Percentiles rank a stretch among this genome's conserved stretches.
These are phyloP conservation scores for Pseudococcus viburni DNA, from an alignment of 2,888 invertebrate genomes.

Conservation along the genomic window DNA sequence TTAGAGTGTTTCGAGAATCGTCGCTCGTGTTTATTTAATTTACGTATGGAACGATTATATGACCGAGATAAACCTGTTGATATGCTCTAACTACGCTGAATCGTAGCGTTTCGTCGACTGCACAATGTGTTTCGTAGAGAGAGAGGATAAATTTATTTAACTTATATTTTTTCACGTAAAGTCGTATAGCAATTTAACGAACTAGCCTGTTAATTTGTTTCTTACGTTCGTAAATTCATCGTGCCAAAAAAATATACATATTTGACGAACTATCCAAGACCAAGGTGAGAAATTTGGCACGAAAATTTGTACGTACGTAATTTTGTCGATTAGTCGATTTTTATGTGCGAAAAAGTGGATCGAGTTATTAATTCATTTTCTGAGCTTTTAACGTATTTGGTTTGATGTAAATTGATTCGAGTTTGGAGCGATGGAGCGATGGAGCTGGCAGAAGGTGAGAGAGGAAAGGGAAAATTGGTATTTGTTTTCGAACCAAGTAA, in stretches of 20 bases:
- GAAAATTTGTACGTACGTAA: not conserved
- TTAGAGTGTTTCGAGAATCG: not conserved
- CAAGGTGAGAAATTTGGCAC: not conserved
- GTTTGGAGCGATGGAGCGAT: too few relatives aligned
- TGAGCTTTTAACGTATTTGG: too few relatives aligned
- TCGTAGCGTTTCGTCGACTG: not conserved
- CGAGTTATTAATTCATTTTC: too few relatives aligned
- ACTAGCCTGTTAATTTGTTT: not conserved
- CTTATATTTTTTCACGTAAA: not conserved
- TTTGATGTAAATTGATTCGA: too few relatives aligned
- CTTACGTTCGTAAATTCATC: not conserved
- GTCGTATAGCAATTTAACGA: not conserved
- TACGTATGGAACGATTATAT: not conserved
- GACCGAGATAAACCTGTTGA: not conserved
- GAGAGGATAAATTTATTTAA: not conserved
- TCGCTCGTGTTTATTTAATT: not conserved
- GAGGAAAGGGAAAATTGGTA: too few relatives aligned
- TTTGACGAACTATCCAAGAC: not conserved
- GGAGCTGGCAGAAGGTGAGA: too few relatives aligned
- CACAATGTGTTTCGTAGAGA: not conserved
- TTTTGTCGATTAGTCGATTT: not conserved
- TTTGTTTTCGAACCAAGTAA: too few relatives aligned
- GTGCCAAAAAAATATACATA: not conserved
- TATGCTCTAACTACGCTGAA: slow-evolving; percentile 4
- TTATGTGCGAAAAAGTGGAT: not conserved